Percentiles rank a stretch among this genome's conserved stretches.
phyloP scores from a whole-genome alignment of 2,113 vertebrate species.

The Baryphthengus martii region DNA sequence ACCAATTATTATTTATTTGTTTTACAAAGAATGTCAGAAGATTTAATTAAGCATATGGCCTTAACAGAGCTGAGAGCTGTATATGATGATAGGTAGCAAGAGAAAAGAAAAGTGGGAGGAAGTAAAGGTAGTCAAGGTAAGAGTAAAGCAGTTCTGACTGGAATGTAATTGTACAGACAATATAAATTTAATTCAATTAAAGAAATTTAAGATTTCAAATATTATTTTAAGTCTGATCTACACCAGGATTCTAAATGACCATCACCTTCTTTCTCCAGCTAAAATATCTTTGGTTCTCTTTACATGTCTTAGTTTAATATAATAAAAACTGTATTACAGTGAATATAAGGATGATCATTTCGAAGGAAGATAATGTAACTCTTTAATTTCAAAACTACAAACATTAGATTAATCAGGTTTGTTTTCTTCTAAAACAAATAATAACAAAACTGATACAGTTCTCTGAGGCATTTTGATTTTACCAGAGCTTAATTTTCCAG shows the following conservation, averaged over 20 bases:
- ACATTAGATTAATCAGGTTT: neutral
- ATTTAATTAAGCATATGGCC: neutral
- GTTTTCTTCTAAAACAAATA: neutral
- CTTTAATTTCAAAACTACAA: neutral
- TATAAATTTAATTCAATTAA: neutral
- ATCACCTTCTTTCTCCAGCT: neutral
- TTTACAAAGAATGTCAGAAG: neutral
- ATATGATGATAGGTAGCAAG: neutral
- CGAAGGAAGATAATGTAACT: neutral
- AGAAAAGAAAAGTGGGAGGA: neutral
- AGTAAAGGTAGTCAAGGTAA: neutral
- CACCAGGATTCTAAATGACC: neutral
- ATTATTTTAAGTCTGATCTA: neutral
- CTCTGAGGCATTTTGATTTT: neutral
- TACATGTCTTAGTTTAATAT: neutral
- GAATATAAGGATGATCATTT: neutral
- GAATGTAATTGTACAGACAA: neutral
- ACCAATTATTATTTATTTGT: neutral
- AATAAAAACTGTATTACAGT: neutral
- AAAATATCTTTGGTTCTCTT: neutral
- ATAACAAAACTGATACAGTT: neutral
- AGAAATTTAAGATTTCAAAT: neutral
- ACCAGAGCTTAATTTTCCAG: neutral
- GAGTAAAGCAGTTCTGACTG: neutral
- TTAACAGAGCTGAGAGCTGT: accelerated